phyloP scores from a whole-genome alignment of 2,888 invertebrate species.

The Germaria angustata region DNA sequence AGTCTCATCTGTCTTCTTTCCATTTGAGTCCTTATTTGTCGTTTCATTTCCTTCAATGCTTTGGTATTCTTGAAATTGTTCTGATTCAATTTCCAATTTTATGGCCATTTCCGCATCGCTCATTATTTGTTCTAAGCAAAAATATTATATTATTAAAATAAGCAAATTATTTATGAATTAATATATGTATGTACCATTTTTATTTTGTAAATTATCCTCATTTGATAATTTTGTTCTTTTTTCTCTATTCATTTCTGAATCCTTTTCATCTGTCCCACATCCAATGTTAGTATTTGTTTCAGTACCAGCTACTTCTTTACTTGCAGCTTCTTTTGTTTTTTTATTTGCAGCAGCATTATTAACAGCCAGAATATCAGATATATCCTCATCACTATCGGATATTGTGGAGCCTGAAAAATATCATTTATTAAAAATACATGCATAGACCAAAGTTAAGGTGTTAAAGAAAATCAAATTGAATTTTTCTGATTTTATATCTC shows the following conservation, averaged over 20 bases:
- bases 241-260: constrained; percentile 51
- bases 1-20: constrained; percentile 55
- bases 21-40: constrained; percentile 32
- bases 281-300: constrained; percentile 70
- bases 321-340: not conserved
- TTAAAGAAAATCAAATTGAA: too few relatives aligned
- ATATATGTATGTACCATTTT: constrained; percentile 36
- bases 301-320: constrained; percentile 53
- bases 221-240: constrained; percentile 18
- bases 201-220: constrained; percentile 1
- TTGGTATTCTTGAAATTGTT: constrained; percentile 52
- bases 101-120: constrained; percentile 41
- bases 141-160: not conserved
- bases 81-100: constrained; percentile 54
- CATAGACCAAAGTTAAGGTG: too few relatives aligned
- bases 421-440: too few relatives aligned
- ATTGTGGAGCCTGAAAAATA: constrained; percentile 64
- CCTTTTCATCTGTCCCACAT: constrained; percentile 68
- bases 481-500: too few relatives aligned
- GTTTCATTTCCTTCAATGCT: constrained; percentile 40
- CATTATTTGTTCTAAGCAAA: not conserved
- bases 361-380: constrained; percentile 60
- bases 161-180: not conserved
- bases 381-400: constrained; percentile 66
- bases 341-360: constrained; percentile 7